A percentile compares a stretch with the other conserved stretches of the same genome.
These are phyloP conservation scores for Platorchestia sp. DNA, from an alignment of 1,140 invertebrate species.

Conservation along the genomic window DNA sequence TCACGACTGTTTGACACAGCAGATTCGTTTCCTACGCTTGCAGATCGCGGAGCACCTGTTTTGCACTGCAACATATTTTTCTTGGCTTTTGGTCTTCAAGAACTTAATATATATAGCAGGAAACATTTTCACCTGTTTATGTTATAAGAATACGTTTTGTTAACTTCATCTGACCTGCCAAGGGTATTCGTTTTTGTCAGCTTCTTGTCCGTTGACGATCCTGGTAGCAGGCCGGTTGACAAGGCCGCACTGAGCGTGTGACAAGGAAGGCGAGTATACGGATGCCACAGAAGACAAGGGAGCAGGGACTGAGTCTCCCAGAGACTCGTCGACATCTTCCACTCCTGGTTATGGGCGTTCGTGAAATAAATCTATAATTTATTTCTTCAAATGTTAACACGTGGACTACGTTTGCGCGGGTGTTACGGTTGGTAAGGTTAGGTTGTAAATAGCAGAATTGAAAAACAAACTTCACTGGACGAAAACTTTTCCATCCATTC, in stretches of 20 bases:
- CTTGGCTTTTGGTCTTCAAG: not conserved
- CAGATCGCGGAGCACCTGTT: no score
- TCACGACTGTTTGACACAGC: no score
- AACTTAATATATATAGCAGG: not conserved
- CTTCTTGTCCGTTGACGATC: constrained; percentile 2
- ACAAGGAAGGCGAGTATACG: not conserved
- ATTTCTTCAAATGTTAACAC: no score
- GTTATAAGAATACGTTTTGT: not conserved
- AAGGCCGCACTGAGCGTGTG: constrained; percentile 1
- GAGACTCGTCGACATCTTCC: not conserved
- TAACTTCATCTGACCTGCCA: constrained; percentile 13
- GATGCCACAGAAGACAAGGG: not conserved
- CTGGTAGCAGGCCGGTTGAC: not conserved
- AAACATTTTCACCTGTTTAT: not conserved
- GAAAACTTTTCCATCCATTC: no score
- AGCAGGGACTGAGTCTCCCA: not conserved
- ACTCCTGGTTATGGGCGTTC: not conserved
- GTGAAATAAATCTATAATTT: no score
- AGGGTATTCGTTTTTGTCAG: constrained; percentile 16
- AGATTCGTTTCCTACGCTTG: no score
- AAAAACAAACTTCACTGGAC: no score
- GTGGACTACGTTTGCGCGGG: no score
- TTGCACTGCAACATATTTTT: not conserved
- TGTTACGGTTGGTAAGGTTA: no score
- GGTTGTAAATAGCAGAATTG: no score